Conservation (phyloP, 2,888 invertebrate species). For the Uropetala carovei region DNA sequence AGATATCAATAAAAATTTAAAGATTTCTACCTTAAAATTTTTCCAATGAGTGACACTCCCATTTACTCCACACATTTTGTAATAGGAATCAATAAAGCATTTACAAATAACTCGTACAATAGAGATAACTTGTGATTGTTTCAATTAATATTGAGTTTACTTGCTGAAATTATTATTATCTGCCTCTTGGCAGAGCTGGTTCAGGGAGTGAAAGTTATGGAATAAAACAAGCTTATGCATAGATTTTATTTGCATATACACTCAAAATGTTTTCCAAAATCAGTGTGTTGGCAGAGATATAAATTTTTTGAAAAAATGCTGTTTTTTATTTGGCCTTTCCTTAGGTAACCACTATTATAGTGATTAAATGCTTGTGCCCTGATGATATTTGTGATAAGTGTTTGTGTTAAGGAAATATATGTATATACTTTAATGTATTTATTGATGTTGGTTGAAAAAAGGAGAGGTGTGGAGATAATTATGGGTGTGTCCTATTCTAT, state of each 20-base stretch:
- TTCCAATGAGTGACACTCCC: constrained; percentile 25
- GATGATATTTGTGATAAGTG: constrained; percentile 19
- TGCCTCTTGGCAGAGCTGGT: neutral
- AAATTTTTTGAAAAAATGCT: neutral
- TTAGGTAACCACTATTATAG: neutral
- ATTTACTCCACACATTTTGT: neutral
- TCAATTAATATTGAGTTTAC: neutral
- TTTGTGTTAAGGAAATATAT: constrained; percentile 11
- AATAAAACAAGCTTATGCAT: neutral
- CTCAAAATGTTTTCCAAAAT: neutral
- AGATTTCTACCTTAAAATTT: neutral
- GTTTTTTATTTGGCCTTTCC: neutral
- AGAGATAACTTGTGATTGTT: neutral
- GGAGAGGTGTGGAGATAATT: constrained; percentile 29
- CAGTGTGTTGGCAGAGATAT: neutral
- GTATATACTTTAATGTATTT: constrained; percentile 38
- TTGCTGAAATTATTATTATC: neutral
- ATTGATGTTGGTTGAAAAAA: constrained; percentile 33
- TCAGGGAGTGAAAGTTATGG: neutral
- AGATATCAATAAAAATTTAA: neutral
- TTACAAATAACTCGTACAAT: neutral
- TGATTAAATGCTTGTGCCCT: neutral
- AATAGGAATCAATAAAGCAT: neutral
- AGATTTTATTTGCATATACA: neutral
- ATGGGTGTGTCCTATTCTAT: constrained; percentile 35